phyloP scores from a whole-genome alignment of 2,113 vertebrate genomes.

The Capreolus pygargus region DNA sequence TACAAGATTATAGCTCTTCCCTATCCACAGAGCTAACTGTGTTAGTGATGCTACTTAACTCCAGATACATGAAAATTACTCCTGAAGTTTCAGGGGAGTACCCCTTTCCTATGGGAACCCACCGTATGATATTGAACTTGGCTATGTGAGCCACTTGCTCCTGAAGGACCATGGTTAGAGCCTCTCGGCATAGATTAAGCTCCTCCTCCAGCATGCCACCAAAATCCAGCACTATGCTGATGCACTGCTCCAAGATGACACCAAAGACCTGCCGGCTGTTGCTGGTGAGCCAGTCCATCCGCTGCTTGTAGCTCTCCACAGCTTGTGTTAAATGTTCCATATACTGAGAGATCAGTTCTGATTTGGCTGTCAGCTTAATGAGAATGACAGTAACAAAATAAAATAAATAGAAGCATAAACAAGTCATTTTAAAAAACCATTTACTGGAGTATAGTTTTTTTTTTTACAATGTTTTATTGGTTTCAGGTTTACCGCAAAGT shows the following conservation, averaged over 20 bases:
- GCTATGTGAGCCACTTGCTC: constrained; percentile 83
- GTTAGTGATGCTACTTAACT: background rate
- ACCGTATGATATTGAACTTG: constrained; percentile 86
- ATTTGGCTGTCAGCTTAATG: constrained; percentile 85
- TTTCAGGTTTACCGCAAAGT: background rate
- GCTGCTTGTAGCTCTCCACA: constrained; percentile 76
- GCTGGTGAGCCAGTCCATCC: constrained; percentile 86
- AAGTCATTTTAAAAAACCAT: background rate
- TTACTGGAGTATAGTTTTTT: background rate
- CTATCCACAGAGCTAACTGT: background rate
- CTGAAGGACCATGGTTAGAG: constrained; percentile 80
- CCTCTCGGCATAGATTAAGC: constrained; percentile 75
- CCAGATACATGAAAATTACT: background rate
- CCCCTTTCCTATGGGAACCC: constrained; percentile 56
- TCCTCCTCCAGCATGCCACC: constrained; percentile 63
- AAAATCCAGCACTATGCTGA: constrained; percentile 82
- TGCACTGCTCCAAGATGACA: constrained; percentile 83
- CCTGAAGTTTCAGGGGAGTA: background rate
- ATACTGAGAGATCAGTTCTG: constrained; percentile 80
- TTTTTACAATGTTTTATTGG: background rate
- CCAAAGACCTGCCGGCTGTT: constrained; percentile 86
- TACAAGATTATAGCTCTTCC: background rate
- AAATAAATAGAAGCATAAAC: background rate
- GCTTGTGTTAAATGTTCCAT: constrained; percentile 73
- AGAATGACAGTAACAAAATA: constrained; percentile 51